These are phyloP conservation scores for Onychomys torridus DNA, from an alignment of 2,797 vertebrate species.

Conservation along the genomic window DNA sequence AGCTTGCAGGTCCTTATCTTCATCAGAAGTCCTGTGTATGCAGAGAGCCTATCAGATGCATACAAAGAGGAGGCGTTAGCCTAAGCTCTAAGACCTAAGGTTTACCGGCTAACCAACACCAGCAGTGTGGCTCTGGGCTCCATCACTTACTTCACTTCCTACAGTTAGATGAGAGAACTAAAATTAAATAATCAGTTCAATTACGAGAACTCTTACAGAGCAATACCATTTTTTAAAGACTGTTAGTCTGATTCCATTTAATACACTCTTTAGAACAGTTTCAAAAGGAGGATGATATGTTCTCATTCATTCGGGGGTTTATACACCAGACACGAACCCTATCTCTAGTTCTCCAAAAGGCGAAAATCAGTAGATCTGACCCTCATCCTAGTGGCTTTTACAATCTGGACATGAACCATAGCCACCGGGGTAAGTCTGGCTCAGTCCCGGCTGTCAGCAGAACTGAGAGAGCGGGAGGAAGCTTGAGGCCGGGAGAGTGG, in stretches of 20 bases:
- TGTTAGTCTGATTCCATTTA: constrained; percentile 22
- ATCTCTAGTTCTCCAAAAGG: constrained; percentile 21
- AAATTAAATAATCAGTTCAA: constrained; percentile 41
- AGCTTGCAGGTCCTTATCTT: background rate
- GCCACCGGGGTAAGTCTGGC: too few species aligned
- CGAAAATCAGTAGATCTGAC: background rate
- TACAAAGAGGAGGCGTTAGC: background rate
- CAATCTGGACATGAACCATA: background rate
- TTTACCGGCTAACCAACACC: constrained; percentile 21
- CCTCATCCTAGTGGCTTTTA: background rate
- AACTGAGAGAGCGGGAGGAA: background rate
- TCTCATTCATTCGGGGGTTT: background rate
- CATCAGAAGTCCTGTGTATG: background rate
- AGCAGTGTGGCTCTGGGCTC: background rate
- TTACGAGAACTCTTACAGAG: background rate
- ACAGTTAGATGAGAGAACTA: background rate
- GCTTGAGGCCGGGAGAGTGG: too few species aligned
- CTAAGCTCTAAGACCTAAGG: background rate
- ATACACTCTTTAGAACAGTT: constrained; percentile 36
- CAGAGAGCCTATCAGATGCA: background rate
- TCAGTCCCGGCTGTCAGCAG: background rate
- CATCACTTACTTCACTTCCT: background rate
- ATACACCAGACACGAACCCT: background rate
- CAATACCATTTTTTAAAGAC: constrained; percentile 54
- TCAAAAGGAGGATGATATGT: constrained; percentile 20